A percentile compares a stretch with the other conserved stretches of the same genome.
Conservation (phyloP, 2,113 vertebrate species). For the Catharus fuscescens region DNA sequence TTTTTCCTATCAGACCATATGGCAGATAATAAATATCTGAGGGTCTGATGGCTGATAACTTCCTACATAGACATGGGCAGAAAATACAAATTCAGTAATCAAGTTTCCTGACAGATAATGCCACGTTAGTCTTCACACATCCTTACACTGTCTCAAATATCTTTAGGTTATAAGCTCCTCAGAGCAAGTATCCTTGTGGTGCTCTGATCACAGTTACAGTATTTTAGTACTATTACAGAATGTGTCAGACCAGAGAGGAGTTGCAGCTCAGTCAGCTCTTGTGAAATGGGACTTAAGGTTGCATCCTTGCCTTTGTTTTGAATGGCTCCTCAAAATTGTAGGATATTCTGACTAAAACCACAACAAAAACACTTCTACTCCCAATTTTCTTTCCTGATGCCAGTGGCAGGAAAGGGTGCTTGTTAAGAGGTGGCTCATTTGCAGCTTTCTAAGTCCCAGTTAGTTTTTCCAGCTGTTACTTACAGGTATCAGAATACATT, state of each 20-base stretch:
- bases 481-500: neutral
- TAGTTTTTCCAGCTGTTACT: neutral
- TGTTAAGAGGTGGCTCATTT: neutral
- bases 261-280: neutral
- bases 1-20: constrained; percentile 7
- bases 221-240: neutral
- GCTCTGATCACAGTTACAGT: neutral
- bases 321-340: neutral
- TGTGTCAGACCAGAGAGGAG: neutral
- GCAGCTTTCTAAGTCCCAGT: neutral
- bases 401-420: neutral
- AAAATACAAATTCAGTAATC: constrained; percentile 11
- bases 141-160: neutral
- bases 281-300: neutral
- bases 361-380: neutral
- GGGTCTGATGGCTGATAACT: neutral
- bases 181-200: neutral
- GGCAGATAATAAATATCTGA: constrained; percentile 1
- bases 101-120: neutral
- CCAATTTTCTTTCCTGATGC: neutral
- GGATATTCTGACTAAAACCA: neutral
- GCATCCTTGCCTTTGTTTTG: neutral
- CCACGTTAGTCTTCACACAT: neutral
- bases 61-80: neutral
- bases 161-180: neutral